Base-by-base conservation (phyloP, 2,113 vertebrate species). In the Gallinago paraguaiae region DNA sequence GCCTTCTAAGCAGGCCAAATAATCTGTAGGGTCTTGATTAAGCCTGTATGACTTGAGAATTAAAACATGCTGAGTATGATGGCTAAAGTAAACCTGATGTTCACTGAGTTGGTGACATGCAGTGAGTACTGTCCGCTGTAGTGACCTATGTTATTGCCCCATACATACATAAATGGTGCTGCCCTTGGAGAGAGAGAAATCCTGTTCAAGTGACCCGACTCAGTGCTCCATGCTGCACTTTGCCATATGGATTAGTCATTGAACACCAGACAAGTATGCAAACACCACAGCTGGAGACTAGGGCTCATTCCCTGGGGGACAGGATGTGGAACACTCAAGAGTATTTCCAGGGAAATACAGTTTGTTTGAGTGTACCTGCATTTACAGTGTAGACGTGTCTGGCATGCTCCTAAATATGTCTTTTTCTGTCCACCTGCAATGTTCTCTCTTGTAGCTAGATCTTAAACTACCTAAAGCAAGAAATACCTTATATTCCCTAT, bases 321-420 rank as follows among this genome's bases (percentile, higher is more conserved):
- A n/a, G 22, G 19, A 68, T 0, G 0, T 30, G 17, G 30, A 61
- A 22, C 4, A 3, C 50, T 43, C 41, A 35, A 46, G 54, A 48
- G 4, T 25, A 50, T 76, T 85, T 82, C 48, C 61, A 64, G 39
- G 53, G 11, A 85, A 72, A 39, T 76, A 24, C 4, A 57, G 5
- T 53, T 80, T 28, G 17, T 46, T 50, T 39, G 17, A 56, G 18
- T 20, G 22, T 78, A 74, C 45, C 45, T 77, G 48, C 16, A 11
- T 28, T 86, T 45, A 30, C 7, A 60, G 11, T 8, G 18, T 19
- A 54, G 35, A 46, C 0, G 0, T 24, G 17, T 46, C 51, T 48
- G 19, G 6, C 4, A 1, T 68, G 50, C 64, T 88, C 17, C 54
- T 81, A 37, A 77, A 57, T 28, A 39, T 3, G 2, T 48, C 37